Evolutionary conservation across 2,797 vertebrate genomes (phyloP), one percentile per base, ranked within the genome.

Genomic region (Leptoclinus maculatus): DNA sequence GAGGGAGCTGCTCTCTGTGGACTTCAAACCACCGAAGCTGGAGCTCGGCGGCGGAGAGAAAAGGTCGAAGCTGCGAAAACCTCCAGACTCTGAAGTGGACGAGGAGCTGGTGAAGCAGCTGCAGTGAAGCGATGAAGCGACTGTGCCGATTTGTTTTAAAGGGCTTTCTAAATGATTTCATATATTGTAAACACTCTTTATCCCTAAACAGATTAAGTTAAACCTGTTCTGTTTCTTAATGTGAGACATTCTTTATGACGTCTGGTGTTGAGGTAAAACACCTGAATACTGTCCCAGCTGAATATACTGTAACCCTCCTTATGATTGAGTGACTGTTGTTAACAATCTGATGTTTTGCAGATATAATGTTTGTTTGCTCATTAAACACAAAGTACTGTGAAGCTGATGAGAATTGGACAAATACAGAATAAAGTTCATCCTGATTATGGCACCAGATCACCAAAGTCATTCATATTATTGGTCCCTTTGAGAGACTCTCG

Each of bases 81-180:
- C 19, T 14, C 1, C 76, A 49, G 76, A 85, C 4, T 23, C 4
- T 1, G 76, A 83, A 39, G 1, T 1, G 71, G 91, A 92, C 14
- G 1, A 38, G 8, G 81, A 91, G 66, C 63, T 86, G 80, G 90
- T 92, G 14, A 39, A n/a, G 19, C 78, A 84, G 72, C 89, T 93
- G 53, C 73, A 71, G 43, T 87, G 64, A 21, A 8, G 29, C 4
- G 21, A 60, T n/a, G 13, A 34, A 8, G 25, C 16, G 47, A n/a
- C 45, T 9, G 17, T 1, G 6, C 25, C 12, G 23, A 53, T 10
- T 34, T 5, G 45, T 47, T 47, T 2, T 5, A n/a, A 59, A 60
- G n/a, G 21, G 1, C 19, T n/a, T 57, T 32, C 7, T 10, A 11
- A 10, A 34, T 4, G 9, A 9, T 19, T 32, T 32, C 14, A 19